Conservation (phyloP, 2,797 vertebrate genomes). For the Semotilus atromaculatus region DNA sequence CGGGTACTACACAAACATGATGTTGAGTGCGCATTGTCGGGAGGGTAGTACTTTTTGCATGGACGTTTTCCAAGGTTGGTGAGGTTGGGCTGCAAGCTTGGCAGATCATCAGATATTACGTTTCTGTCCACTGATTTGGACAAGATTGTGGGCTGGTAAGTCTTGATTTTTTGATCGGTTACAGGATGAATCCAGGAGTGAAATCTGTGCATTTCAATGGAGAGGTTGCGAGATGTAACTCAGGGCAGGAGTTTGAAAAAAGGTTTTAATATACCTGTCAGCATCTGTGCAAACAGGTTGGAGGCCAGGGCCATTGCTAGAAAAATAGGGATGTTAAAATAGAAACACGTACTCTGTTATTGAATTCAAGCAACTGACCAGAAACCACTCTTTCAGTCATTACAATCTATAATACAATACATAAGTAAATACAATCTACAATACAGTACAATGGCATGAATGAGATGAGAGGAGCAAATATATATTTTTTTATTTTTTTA, state of each 20-base stretch:
- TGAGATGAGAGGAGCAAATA: conserved; percentile 24
- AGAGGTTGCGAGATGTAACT: background rate
- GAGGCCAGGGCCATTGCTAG: background rate
- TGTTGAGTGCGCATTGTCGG: background rate
- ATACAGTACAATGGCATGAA: background rate
- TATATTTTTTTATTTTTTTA: too few relatives aligned
- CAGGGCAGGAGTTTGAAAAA: background rate
- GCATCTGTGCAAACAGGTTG: background rate
- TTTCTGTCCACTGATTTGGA: background rate
- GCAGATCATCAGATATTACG: background rate
- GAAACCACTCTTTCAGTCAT: background rate
- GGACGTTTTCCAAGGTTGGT: background rate
- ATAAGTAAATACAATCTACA: background rate
- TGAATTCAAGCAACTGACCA: background rate
- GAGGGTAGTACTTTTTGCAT: background rate
- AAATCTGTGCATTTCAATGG: background rate
- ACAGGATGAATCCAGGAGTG: background rate
- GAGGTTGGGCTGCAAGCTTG: background rate
- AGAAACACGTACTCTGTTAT: background rate
- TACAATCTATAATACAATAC: background rate
- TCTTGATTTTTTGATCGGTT: background rate
- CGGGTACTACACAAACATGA: conserved; percentile 1
- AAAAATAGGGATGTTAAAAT: background rate
- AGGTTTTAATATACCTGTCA: background rate
- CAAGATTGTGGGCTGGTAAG: background rate